Evolutionary conservation across 1,140 invertebrate species (phyloP).

Genomic region (Centruroides sculpturatus): DNA sequence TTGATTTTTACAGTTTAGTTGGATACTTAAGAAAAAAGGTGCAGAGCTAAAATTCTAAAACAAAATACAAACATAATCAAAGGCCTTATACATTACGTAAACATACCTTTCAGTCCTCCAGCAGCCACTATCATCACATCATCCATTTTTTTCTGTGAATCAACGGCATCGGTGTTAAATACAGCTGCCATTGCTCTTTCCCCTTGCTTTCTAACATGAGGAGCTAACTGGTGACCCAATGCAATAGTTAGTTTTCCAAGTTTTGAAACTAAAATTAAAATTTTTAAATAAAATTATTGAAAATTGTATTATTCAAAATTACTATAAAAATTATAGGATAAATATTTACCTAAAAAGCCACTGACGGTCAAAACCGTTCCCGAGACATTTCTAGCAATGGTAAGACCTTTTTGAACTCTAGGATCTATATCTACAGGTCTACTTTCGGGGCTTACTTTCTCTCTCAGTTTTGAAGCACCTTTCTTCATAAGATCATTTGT

Average conservation of each 20-base stretch:
- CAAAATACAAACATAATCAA: no score
- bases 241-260: slow-evolving; percentile 45
- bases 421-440: slow-evolving; percentile 30
- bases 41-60: no score
- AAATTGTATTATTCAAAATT: background rate
- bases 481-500: slow-evolving; percentile 41
- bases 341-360: slow-evolving; percentile 26
- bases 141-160: slow-evolving; percentile 42
- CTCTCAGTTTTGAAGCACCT: slow-evolving; percentile 43
- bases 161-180: slow-evolving; percentile 33
- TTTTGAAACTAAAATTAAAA: slow-evolving; percentile 33
- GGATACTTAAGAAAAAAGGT: no score
- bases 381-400: slow-evolving; percentile 45
- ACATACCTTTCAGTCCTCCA: slow-evolving; percentile 42
- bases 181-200: slow-evolving; percentile 39
- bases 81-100: background rate
- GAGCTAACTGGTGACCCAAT: slow-evolving; percentile 44
- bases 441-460: slow-evolving; percentile 35
- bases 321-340: background rate
- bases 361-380: slow-evolving; percentile 43
- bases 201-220: slow-evolving; percentile 47
- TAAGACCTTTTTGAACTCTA: slow-evolving; percentile 38
- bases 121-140: slow-evolving; percentile 47
- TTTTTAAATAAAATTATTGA: background rate
- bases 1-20: no score